Percentiles rank a stretch among this genome's conserved stretches.
Evolutionary conservation across 2,113 vertebrate genomes (phyloP).

Genomic region (Hippocampus barbouri): DNA sequence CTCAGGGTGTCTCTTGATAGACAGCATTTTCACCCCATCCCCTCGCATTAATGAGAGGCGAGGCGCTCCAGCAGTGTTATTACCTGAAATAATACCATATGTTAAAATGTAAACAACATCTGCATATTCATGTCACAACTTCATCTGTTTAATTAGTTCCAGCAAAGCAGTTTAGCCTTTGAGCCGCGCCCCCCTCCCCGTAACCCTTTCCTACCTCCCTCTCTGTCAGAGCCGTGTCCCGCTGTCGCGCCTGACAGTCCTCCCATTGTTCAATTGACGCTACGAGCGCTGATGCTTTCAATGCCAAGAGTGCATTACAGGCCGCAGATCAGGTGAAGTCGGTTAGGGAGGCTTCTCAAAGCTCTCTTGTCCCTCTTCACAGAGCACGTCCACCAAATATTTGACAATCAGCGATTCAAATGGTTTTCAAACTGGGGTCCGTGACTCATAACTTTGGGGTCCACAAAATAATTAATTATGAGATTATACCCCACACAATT

Average conservation of each 20-base stretch:
- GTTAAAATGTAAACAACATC: conserved; percentile 99
- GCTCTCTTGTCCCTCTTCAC: conserved; percentile 65
- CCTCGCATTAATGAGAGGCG: conserved; percentile 84
- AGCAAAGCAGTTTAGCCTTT: conserved; percentile 99
- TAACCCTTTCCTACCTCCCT: conserved; percentile 59
- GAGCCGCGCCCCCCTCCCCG: conserved; percentile 84
- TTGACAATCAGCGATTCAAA: conserved; percentile 35
- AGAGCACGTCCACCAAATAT: conserved; percentile 38
- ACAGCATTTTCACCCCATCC: conserved; percentile 66
- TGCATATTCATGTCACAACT: conserved; percentile 99
- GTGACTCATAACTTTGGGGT: not conserved
- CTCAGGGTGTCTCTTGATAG: conserved; percentile 66
- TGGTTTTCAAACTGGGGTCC: not conserved
- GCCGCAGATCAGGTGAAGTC: conserved; percentile 73
- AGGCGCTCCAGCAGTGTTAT: conserved; percentile 87
- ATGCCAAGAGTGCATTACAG: conserved; percentile 84
- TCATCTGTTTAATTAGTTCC: conserved; percentile 99
- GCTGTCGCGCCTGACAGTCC: conserved; percentile 87
- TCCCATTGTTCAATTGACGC: conserved; percentile 84
- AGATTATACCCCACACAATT: not conserved
- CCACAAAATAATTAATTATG: not conserved
- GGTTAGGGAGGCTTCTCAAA: conserved; percentile 62
- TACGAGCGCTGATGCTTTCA: conserved; percentile 72
- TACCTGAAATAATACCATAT: conserved; percentile 99
- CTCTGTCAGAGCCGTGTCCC: conserved; percentile 92